phyloP scores from a whole-genome alignment of 2,113 vertebrate genomes.

The Bos indicus region DNA sequence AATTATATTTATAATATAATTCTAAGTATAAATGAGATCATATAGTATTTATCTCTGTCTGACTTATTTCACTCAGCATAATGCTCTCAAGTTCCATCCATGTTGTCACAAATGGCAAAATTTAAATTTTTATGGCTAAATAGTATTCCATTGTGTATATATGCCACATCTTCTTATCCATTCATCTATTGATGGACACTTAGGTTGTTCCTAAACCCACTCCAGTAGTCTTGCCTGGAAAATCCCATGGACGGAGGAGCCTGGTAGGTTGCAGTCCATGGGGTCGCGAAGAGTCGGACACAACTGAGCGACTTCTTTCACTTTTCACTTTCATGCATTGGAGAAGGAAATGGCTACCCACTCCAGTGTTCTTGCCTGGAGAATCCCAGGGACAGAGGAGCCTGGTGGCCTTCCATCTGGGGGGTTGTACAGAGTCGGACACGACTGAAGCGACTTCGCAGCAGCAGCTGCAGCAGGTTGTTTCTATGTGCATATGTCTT shows the following conservation, averaged over 20 bases:
- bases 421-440: neutral
- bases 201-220: neutral
- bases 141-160: neutral
- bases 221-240: neutral
- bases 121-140: neutral
- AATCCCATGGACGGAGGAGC: neutral
- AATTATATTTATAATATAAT: too few relatives aligned
- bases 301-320: rapidly evolving
- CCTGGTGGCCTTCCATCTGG: neutral
- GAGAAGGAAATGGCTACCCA: neutral
- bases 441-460: neutral
- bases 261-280: neutral
- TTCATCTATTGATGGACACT: neutral
- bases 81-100: neutral
- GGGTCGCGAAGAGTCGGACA: neutral
- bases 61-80: neutral
- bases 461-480: neutral
- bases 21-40: neutral
- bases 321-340: neutral
- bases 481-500: too few relatives aligned
- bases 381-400: neutral
- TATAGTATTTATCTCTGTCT: neutral
- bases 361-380: neutral
- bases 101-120: neutral
- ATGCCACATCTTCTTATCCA: neutral